phyloP scores from a whole-genome alignment of 1,140 invertebrate genomes.

The Camponotus floridanus region DNA sequence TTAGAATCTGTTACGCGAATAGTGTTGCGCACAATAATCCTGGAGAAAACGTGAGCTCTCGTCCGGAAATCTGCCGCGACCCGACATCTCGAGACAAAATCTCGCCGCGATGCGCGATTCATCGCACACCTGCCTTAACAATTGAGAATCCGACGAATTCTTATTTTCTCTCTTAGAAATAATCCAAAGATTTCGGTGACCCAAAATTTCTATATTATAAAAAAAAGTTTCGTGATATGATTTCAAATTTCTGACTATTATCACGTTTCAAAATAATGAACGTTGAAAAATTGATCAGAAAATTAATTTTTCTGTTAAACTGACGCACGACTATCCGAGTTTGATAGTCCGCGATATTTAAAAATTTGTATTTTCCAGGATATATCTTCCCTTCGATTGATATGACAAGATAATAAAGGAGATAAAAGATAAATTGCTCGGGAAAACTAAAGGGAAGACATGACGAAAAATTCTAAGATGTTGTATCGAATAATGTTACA shows the following conservation, averaged over 20 bases:
- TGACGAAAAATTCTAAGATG: background rate
- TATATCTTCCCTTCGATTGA: background rate
- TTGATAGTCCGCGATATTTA: too few species aligned
- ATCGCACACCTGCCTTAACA: background rate
- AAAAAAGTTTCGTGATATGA: background rate
- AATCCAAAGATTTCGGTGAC: background rate
- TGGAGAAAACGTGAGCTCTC: constrained; percentile 61
- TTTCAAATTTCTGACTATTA: background rate
- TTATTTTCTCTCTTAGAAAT: too few species aligned
- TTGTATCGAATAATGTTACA: background rate
- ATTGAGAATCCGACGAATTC: background rate
- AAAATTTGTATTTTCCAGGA: too few species aligned
- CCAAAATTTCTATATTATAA: background rate
- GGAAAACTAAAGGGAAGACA: background rate
- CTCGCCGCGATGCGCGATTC: constrained; percentile 13
- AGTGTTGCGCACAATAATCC: constrained; percentile 41
- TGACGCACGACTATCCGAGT: too few species aligned
- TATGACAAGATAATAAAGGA: background rate
- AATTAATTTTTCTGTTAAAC: background rate
- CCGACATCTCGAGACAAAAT: background rate
- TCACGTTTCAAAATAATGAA: background rate
- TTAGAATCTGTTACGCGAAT: constrained; percentile 59
- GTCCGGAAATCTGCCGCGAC: constrained; percentile 37
- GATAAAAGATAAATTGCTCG: background rate
- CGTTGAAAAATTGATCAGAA: background rate